Base-by-base conservation (phyloP, 2,797 vertebrate genomes). In the Brotogeris chrysoptera region DNA sequence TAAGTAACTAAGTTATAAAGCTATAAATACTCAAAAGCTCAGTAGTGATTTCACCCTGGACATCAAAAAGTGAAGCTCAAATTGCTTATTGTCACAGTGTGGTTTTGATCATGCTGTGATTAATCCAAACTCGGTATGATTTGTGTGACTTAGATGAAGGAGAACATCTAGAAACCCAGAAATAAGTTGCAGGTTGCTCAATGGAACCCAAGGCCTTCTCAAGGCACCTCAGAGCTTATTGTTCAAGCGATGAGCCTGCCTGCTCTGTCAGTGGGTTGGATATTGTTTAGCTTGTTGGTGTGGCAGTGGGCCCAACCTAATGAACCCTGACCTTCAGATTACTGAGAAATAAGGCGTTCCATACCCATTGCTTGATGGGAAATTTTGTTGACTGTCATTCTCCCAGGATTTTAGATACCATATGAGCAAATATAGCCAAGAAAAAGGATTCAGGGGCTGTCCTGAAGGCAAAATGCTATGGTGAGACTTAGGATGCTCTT, bases 231-330 rank as follows among this genome's bases (percentile, higher is more conserved):
- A 74, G 61, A 86, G 8, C 30, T n/a, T 61, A 23, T 65, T 55
- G 66, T 38, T 74, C 30, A 39, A 57, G 36, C 15, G 36, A 16
- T 16, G 13, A 10, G 10, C 28, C 57, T 84, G 34, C 11, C 52
- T 50, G 27, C 38, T 66, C 30, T 17, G 1, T 41, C 52, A 41
- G 61, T 0, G 0, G 17, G 16, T 41, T 60, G 27, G 20, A 30
- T 57, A 39, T 30, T 60, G 28, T 36, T 27, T 27, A 27, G n/a
- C 23, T 66, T 1, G 0, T 50, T 52, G 13, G 27, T 18, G 13
- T 7, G 20, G 23, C 57, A 44, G 24, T 18, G 18, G 38, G 27
- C 36, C 50, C 44, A 78, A 15, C 41, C 32, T 61, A 64, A 80
- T 44, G 39, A 70, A 72, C 32, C 47, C 60, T 80, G 32, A 14